Evolutionary conservation across 2,888 invertebrate species (phyloP).

Genomic region (Choristoneura rosaceana): DNA sequence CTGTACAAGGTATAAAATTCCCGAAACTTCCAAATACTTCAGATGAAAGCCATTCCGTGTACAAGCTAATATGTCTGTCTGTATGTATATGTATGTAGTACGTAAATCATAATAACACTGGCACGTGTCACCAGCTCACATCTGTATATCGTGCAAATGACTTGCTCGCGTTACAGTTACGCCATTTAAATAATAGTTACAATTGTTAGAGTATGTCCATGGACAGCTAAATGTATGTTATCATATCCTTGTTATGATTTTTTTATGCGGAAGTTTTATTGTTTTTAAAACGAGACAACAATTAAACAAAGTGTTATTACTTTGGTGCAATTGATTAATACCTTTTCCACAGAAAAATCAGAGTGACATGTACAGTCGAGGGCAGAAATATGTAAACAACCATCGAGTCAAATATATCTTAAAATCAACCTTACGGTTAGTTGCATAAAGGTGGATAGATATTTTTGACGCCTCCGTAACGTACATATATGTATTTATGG

Average conservation of each 20-base stretch:
- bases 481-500: no score
- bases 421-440: no score
- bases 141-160: neutral
- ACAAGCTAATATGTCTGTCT: no score
- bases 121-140: neutral
- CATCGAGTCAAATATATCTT: no score
- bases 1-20: no score
- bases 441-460: no score
- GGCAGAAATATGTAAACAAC: no score
- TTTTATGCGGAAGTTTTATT: neutral
- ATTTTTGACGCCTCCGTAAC: no score
- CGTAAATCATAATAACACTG: neutral
- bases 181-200: neutral
- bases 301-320: neutral
- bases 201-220: neutral
- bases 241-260: neutral
- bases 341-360: no score
- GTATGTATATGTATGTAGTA: neutral
- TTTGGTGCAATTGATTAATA: neutral
- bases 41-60: no score
- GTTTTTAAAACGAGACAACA: neutral
- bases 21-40: no score
- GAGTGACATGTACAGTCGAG: no score
- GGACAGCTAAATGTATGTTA: slow-evolving; percentile 7
- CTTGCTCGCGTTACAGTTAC: slow-evolving; percentile 1